Percentiles rank a stretch among this genome's conserved stretches.
These are phyloP conservation scores for Schizotus pectinicornis DNA, from an alignment of 2,888 invertebrate species.

Conservation along the genomic window DNA sequence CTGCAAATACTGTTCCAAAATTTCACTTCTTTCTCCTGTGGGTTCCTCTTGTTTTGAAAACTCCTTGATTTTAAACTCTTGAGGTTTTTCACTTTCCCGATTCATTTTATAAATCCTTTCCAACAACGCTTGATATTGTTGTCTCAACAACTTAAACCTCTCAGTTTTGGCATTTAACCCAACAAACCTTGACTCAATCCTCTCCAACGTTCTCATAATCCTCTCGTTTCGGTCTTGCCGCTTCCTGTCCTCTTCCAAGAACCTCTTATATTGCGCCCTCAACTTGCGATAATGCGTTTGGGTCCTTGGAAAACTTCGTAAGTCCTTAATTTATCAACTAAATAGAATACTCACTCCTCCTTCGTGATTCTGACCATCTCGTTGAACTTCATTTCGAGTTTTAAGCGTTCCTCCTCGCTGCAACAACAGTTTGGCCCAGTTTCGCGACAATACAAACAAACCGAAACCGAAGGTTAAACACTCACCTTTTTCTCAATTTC, in stretches of 20 bases:
- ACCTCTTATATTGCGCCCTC: slow-evolving; percentile 59
- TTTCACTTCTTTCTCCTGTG: slow-evolving; percentile 37
- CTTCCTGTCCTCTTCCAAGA: slow-evolving; percentile 65
- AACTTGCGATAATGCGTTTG: slow-evolving; percentile 54
- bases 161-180: slow-evolving; percentile 66
- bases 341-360: slow-evolving; percentile 60
- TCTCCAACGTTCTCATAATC: slow-evolving; percentile 64
- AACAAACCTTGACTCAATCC: slow-evolving; percentile 64
- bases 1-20: slow-evolving; percentile 42
- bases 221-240: slow-evolving; percentile 67
- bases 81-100: slow-evolving; percentile 1
- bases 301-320: slow-evolving; percentile 44
- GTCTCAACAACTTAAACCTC: slow-evolving; percentile 61
- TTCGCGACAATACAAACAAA: slow-evolving; percentile 45
- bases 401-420: slow-evolving; percentile 63
- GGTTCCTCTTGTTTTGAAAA: slow-evolving; percentile 13
- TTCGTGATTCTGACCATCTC: slow-evolving; percentile 60
- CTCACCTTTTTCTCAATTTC: slow-evolving; percentile 55
- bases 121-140: slow-evolving; percentile 50
- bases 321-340: background rate
- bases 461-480: slow-evolving; percentile 5
- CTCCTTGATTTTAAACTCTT: background rate
- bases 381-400: slow-evolving; percentile 63
- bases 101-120: slow-evolving; percentile 31
- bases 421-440: slow-evolving; percentile 35